phyloP scores from a whole-genome alignment of 2,888 invertebrate species.

The Melinaea menophilus region DNA sequence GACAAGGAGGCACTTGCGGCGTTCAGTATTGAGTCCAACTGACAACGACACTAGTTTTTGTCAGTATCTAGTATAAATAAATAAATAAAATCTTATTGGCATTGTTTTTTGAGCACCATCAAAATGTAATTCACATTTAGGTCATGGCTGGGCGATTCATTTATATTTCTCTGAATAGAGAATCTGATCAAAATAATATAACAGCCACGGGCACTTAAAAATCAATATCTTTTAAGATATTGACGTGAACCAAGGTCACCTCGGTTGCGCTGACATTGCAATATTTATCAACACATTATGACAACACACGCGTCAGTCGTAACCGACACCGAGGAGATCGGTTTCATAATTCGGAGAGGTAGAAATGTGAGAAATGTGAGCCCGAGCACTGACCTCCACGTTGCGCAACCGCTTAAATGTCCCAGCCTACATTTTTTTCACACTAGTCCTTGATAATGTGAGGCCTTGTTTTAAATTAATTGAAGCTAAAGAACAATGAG shows the following conservation, averaged over 20 bases:
- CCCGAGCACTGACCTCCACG: constrained; percentile 9
- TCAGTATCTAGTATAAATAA: no score
- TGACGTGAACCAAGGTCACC: background rate
- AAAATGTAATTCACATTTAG: no score
- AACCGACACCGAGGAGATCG: constrained; percentile 29
- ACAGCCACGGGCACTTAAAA: no score
- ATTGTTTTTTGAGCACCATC: no score
- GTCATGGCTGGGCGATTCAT: no score
- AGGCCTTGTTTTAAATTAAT: constrained; percentile 27
- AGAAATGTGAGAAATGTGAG: constrained; percentile 26
- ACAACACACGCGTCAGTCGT: constrained; percentile 29
- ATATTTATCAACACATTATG: constrained; percentile 22
- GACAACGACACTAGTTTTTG: no score
- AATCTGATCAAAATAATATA: no score
- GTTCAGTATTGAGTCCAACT: no score
- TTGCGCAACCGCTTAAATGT: constrained; percentile 22
- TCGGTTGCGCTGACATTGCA: background rate
- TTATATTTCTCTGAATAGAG: no score
- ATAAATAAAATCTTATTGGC: no score
- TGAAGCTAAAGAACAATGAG: constrained; percentile 27
- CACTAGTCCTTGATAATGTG: constrained; percentile 9
- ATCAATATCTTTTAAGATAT: no score
- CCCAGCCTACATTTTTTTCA: constrained; percentile 1
- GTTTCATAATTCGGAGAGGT: constrained; percentile 28
- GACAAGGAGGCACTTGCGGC: no score